Evolutionary conservation across 2,797 vertebrate genomes (phyloP).

Genomic region (Heterohyrax brucei): DNA sequence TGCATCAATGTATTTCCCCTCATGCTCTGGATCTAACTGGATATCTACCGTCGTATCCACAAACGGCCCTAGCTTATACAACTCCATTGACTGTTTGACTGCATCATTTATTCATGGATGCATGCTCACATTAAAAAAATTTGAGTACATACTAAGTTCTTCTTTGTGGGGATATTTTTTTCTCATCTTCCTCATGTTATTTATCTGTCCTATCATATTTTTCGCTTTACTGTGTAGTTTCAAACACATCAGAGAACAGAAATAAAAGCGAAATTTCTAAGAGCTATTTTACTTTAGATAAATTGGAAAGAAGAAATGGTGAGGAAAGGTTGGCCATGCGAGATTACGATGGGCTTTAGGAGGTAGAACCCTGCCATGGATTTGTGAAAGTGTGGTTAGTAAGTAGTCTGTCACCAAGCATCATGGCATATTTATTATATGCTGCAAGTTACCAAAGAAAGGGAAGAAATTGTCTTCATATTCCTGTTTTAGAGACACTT

Average conservation of each 20-base stretch:
- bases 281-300: slow-evolving; percentile 44
- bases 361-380: background rate
- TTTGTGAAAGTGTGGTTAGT: background rate
- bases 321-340: background rate
- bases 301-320: background rate
- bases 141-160: background rate
- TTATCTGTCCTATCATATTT: background rate
- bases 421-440: slow-evolving; percentile 34
- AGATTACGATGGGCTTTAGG: background rate
- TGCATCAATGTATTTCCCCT: background rate
- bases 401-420: slow-evolving; percentile 41
- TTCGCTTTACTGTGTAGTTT: background rate
- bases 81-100: background rate
- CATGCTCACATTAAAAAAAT: background rate
- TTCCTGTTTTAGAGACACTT: slow-evolving; percentile 33
- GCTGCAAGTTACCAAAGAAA: slow-evolving; percentile 40
- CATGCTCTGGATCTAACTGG: background rate
- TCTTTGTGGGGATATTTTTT: background rate
- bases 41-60: background rate
- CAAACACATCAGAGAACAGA: background rate
- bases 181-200: background rate
- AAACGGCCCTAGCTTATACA: background rate
- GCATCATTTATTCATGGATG: background rate
- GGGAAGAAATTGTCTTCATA: background rate
- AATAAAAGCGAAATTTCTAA: background rate